Evolutionary conservation across 2,797 vertebrate species (phyloP).

Genomic region (Lerista edwardsae): DNA sequence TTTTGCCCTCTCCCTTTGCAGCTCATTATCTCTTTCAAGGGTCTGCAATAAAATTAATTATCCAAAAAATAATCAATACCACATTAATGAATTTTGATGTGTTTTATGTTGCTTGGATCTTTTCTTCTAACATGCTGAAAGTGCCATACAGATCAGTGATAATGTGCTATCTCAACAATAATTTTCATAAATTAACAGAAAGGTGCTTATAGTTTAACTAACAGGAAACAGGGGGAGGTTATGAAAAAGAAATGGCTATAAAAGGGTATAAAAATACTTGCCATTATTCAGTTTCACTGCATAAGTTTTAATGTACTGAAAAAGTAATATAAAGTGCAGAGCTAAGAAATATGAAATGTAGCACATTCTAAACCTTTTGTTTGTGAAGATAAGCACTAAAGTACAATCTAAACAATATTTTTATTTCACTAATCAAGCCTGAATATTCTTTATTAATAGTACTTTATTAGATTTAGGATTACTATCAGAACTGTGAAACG

Average conservation of each 20-base stretch:
- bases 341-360: slow-evolving; percentile 78
- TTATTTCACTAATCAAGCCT: slow-evolving; percentile 50
- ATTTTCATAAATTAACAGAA: slow-evolving; percentile 98
- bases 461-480: slow-evolving; percentile 44
- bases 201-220: slow-evolving; percentile 87
- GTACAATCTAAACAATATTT: slow-evolving; percentile 12
- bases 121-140: slow-evolving; percentile 88
- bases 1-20: slow-evolving; percentile 88
- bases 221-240: slow-evolving; percentile 84
- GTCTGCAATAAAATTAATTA: slow-evolving; percentile 99
- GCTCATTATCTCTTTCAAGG: slow-evolving; percentile 95
- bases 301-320: slow-evolving; percentile 86
- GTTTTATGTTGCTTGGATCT: slow-evolving; percentile 95
- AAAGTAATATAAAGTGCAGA: slow-evolving; percentile 82
- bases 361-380: slow-evolving; percentile 68
- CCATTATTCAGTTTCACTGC: slow-evolving; percentile 92
- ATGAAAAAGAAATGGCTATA: slow-evolving; percentile 88
- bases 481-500: slow-evolving; percentile 44
- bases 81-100: slow-evolving; percentile 97
- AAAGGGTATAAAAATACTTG: slow-evolving; percentile 92
- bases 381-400: slow-evolving; percentile 65
- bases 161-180: slow-evolving; percentile 95
- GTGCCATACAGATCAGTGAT: slow-evolving; percentile 92
- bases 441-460: slow-evolving; percentile 54
- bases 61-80: slow-evolving; percentile 96